These are phyloP conservation scores for Eugnorisma glareosa DNA, from an alignment of 2,888 invertebrate genomes.

Conservation along the genomic window DNA sequence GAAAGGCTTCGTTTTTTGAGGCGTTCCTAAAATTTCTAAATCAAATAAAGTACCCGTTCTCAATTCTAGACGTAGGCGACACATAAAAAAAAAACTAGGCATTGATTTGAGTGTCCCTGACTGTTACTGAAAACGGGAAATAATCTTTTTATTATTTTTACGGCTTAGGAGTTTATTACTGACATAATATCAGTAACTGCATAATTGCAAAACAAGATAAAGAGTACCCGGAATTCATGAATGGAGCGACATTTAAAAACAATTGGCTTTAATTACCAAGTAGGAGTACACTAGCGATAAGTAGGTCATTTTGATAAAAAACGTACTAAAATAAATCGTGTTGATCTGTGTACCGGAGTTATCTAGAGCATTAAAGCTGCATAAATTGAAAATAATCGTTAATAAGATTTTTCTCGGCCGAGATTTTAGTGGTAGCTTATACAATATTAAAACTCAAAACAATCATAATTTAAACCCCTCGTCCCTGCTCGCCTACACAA, in stretches of 20 bases:
- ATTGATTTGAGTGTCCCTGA: neutral
- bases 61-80: neutral
- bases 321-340: conserved; percentile 14
- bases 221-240: conserved; percentile 23
- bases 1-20: neutral
- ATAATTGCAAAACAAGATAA: conserved; percentile 30
- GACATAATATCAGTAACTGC: neutral
- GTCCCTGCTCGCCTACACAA: conserved; percentile 10
- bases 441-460: neutral
- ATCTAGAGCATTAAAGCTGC: neutral
- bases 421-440: neutral
- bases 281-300: conserved; percentile 7
- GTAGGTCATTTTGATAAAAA: conserved; percentile 48
- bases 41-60: neutral
- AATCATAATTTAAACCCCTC: conserved; percentile 6
- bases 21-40: neutral
- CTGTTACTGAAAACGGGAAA: neutral
- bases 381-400: neutral
- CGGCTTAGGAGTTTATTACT: neutral
- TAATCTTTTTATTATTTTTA: neutral
- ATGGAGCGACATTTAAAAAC: conserved; percentile 30
- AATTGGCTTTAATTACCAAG: conserved; percentile 29
- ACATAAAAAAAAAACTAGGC: neutral
- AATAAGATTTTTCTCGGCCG: neutral
- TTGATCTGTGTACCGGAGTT: neutral